These are phyloP conservation scores for Dasyurus viverrinus DNA, from an alignment of 2,113 vertebrate genomes.

Conservation along the genomic window DNA sequence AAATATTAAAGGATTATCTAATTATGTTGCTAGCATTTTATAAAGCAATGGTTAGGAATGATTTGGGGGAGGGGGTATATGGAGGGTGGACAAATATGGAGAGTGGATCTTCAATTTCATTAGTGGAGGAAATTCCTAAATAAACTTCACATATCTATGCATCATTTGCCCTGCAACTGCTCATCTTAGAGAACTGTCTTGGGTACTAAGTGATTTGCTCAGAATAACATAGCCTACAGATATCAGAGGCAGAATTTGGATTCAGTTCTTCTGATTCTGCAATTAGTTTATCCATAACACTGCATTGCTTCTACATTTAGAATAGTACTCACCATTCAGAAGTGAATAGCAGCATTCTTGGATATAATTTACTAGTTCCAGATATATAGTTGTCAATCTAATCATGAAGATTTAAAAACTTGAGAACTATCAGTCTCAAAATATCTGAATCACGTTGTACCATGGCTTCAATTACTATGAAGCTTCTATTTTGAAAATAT, in stretches of 20 bases:
- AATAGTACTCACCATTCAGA: neutral
- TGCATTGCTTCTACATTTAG: neutral
- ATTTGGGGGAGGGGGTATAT: neutral
- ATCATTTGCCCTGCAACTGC: neutral
- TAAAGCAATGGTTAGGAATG: neutral
- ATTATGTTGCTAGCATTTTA: neutral
- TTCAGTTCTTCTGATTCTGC: neutral
- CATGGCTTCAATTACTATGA: neutral
- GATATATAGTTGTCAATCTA: neutral
- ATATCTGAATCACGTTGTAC: neutral
- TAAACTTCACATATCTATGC: neutral
- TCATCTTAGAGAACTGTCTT: neutral
- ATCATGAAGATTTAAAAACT: neutral
- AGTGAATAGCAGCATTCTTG: neutral
- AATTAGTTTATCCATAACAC: neutral
- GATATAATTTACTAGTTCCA: neutral
- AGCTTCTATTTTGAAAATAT: neutral
- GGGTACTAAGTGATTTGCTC: neutral
- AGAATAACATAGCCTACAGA: neutral
- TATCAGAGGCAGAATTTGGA: neutral
- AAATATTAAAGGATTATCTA: neutral
- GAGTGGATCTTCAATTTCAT: neutral
- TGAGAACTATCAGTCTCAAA: neutral
- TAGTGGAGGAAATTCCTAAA: neutral
- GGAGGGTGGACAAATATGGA: neutral